phyloP scores from a whole-genome alignment of 2,797 vertebrate genomes.

The Crypturellus tataupa region DNA sequence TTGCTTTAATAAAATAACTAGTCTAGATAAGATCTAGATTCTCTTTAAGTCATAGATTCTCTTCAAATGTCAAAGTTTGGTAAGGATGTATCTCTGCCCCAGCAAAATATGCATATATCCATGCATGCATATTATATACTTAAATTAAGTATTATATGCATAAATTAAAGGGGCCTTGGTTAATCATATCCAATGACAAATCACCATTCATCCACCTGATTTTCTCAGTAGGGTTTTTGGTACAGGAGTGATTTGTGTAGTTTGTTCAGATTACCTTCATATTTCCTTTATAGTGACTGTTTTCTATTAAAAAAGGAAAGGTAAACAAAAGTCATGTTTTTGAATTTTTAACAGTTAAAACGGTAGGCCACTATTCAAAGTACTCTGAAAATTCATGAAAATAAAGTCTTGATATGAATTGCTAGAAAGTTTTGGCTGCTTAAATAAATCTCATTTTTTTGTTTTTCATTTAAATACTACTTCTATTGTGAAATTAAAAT shows the following conservation, averaged over 20 bases:
- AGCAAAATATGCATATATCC: background rate
- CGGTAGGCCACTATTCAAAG: background rate
- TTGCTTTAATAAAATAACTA: background rate
- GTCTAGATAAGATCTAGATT: background rate
- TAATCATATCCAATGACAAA: background rate
- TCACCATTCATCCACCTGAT: background rate
- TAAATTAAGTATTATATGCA: background rate
- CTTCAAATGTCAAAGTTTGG: background rate
- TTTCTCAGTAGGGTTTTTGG: background rate
- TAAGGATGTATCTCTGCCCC: background rate
- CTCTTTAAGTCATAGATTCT: background rate
- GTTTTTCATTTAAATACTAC: background rate
- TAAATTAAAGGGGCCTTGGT: background rate
- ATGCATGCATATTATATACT: background rate
- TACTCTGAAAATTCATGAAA: background rate
- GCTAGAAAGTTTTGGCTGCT: background rate
- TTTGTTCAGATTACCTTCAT: background rate
- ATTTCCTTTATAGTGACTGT: background rate
- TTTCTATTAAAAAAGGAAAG: background rate
- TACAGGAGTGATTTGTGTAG: background rate
- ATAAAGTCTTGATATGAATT: background rate
- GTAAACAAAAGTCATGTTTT: background rate
- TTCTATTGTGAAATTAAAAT: background rate
- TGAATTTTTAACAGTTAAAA: background rate
- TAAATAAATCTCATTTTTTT: background rate